Evolutionary conservation across 1,140 invertebrate genomes (phyloP).

Genomic region (Telenomus remus): DNA sequence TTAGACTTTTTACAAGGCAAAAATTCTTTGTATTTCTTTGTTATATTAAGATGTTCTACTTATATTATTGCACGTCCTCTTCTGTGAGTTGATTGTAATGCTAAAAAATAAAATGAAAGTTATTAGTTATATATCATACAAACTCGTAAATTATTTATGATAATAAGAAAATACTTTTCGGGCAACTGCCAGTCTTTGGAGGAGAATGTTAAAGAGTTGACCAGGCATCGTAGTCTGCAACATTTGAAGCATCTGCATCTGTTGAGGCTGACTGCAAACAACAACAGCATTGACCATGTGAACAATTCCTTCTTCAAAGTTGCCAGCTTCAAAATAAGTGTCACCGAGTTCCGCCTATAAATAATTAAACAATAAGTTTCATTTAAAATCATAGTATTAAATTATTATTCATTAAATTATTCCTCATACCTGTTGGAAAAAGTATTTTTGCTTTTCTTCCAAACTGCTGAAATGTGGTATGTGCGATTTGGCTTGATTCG

Average conservation of each 20-base stretch:
- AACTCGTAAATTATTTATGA: too few species aligned
- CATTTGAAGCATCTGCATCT: background rate
- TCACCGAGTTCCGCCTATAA: background rate
- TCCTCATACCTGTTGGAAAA: background rate
- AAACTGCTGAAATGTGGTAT: constrained; percentile 4
- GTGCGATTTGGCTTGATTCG: background rate
- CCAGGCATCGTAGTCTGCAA: background rate
- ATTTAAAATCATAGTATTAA: background rate
- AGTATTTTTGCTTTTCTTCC: constrained; percentile 1
- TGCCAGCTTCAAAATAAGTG: background rate
- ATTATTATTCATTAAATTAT: background rate
- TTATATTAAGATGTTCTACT: too few species aligned
- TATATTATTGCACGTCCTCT: constrained; percentile 1
- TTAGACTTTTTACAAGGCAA: too few species aligned
- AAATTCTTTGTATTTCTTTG: too few species aligned
- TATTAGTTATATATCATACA: too few species aligned
- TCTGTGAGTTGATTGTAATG: background rate
- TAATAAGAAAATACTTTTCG: background rate
- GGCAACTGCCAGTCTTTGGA: background rate
- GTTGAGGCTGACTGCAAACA: constrained; percentile 2
- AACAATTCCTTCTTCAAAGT: background rate
- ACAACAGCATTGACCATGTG: background rate
- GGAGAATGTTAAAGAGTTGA: background rate
- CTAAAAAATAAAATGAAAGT: background rate
- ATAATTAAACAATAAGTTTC: background rate